Conservation (phyloP, 2,888 invertebrate genomes). For the Plebejus anna region DNA sequence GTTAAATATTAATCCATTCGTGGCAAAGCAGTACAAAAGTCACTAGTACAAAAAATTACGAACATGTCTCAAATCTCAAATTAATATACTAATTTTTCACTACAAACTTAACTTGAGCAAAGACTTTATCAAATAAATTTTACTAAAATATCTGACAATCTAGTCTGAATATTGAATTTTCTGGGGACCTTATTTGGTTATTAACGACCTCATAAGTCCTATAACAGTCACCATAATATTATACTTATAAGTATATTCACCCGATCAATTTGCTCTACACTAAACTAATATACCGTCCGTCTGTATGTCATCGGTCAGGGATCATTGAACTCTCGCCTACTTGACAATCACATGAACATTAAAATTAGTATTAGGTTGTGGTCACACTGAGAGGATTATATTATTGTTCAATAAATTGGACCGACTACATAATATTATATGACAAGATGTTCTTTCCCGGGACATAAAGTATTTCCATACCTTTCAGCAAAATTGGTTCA, state of each 20-base stretch:
- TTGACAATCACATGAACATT: not conserved
- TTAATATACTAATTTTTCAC: too few relatives aligned
- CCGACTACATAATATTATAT: too few relatives aligned
- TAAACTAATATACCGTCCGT: slow-evolving; percentile 11
- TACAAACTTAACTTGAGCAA: too few relatives aligned
- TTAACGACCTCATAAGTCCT: slow-evolving; percentile 49
- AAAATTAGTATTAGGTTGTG: not conserved
- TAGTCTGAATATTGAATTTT: not conserved
- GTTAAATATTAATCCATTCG: too few relatives aligned
- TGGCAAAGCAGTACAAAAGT: too few relatives aligned
- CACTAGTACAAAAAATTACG: too few relatives aligned
- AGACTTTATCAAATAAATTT: too few relatives aligned
- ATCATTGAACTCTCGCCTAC: slow-evolving; percentile 19
- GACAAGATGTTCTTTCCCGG: too few relatives aligned
- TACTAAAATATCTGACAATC: too few relatives aligned
- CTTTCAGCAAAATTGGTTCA: too few relatives aligned
- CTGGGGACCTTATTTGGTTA: not conserved
- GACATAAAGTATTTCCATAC: too few relatives aligned
- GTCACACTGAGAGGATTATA: not conserved
- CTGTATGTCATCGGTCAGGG: slow-evolving; percentile 8
- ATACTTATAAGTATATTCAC: slow-evolving; percentile 44
- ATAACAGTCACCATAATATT: slow-evolving; percentile 40
- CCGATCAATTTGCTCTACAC: slow-evolving; percentile 23
- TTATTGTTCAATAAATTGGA: not conserved
- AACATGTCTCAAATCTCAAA: too few relatives aligned